Evolutionary conservation across 2,888 invertebrate genomes (phyloP).

Genomic region (Cancer borealis): DNA sequence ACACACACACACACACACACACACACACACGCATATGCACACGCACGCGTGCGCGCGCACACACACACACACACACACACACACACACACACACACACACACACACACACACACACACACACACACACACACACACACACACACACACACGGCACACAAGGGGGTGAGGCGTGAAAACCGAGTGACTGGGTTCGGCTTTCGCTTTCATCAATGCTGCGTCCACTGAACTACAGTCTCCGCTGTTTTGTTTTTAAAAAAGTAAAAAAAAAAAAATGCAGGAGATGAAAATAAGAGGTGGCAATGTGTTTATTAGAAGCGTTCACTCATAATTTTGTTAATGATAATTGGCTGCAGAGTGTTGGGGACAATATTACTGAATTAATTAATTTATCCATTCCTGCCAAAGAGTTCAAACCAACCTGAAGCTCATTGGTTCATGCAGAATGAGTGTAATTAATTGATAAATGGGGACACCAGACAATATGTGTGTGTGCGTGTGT

Average conservation of each 20-base stretch:
- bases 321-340: neutral
- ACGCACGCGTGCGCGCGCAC: too few species aligned
- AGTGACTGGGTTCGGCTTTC: neutral
- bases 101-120: too few species aligned
- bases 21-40: too few species aligned
- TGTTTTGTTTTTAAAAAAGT: neutral
- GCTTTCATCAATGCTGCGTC: neutral
- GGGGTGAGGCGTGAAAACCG: slow-evolving; percentile 11
- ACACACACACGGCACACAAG: neutral
- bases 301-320: neutral
- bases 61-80: neutral
- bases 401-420: slow-evolving; percentile 9
- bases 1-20: neutral
- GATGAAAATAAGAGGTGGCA: neutral
- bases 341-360: slow-evolving; percentile 4
- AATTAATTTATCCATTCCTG: neutral
- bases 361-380: neutral
- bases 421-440: neutral
- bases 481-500: too few species aligned
- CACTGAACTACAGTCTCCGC: neutral
- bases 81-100: neutral
- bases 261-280: neutral
- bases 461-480: neutral
- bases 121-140: neutral
- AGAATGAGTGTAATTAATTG: slow-evolving; percentile 11